phyloP scores from a whole-genome alignment of 2,797 vertebrate species.

The Phylloscopus collybita region DNA sequence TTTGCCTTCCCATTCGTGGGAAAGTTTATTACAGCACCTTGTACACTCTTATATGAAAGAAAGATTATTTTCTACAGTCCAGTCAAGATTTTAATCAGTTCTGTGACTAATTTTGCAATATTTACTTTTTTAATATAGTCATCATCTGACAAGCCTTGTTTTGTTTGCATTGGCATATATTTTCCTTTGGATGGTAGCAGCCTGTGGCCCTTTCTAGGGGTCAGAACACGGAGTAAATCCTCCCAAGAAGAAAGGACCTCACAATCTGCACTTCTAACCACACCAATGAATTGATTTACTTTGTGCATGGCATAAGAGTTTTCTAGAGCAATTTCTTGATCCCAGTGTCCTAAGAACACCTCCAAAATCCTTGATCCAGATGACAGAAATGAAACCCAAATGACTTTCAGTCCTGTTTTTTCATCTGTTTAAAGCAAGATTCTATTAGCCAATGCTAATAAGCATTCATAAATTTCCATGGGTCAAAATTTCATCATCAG shows the following conservation, averaged over 20 bases:
- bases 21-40: not conserved
- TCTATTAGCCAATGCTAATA: not conserved
- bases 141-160: not conserved
- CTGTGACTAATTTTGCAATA: not conserved
- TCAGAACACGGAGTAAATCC: not conserved
- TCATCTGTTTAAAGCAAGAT: not conserved
- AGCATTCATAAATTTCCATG: not conserved
- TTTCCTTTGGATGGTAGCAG: not conserved
- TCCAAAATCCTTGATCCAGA: not conserved
- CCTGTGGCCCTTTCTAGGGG: not conserved
- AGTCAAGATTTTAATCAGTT: not conserved
- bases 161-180: not conserved
- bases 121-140: not conserved
- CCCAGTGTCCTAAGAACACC: not conserved
- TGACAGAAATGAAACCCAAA: not conserved
- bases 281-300: not conserved
- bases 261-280: not conserved
- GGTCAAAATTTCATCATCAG: not conserved
- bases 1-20: not conserved
- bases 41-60: not conserved
- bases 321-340: not conserved
- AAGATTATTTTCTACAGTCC: not conserved
- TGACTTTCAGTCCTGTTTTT: not conserved
- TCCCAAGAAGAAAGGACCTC: not conserved
- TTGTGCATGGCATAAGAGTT: not conserved